Evolutionary conservation across 2,113 vertebrate species (phyloP).

Genomic region (Seriola aureovittata): DNA sequence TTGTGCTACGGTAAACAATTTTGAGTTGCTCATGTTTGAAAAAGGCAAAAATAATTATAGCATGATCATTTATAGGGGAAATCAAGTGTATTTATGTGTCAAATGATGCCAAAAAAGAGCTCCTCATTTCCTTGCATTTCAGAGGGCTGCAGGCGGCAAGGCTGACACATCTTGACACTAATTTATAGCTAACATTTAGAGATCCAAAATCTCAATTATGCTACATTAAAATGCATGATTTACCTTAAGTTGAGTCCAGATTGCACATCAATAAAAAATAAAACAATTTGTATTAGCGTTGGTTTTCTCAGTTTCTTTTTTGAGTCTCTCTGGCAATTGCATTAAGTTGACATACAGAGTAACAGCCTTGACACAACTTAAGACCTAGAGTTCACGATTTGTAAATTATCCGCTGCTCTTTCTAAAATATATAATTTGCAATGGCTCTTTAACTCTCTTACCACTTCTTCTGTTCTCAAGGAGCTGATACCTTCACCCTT

Average conservation of each 20-base stretch:
- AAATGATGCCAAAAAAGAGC: constrained; percentile 45
- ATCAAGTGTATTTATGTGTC: constrained; percentile 53
- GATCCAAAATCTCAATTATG: constrained; percentile 21
- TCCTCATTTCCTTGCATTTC: constrained; percentile 29
- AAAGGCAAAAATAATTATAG: constrained; percentile 53
- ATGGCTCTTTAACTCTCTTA: neutral
- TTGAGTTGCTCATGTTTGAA: constrained; percentile 44
- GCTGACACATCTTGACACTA: constrained; percentile 15
- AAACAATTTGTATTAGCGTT: neutral
- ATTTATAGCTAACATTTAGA: constrained; percentile 32
- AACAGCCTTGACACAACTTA: neutral
- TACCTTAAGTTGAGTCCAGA: constrained; percentile 2
- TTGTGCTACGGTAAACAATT: constrained; percentile 53
- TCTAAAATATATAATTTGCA: constrained; percentile 18
- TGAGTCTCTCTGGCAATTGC: neutral
- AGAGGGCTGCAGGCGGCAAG: constrained; percentile 13
- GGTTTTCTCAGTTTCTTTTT: neutral
- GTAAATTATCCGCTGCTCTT: neutral
- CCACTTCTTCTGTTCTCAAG: constrained; percentile 1
- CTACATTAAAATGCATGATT: constrained; percentile 26
- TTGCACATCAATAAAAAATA: neutral
- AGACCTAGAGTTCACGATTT: constrained; percentile 11
- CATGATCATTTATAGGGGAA: constrained; percentile 42
- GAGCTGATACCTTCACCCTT: constrained; percentile 23
- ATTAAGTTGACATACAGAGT: neutral